Base-by-base conservation (phyloP, 2,888 invertebrate genomes). In the Gerris lacustris region DNA sequence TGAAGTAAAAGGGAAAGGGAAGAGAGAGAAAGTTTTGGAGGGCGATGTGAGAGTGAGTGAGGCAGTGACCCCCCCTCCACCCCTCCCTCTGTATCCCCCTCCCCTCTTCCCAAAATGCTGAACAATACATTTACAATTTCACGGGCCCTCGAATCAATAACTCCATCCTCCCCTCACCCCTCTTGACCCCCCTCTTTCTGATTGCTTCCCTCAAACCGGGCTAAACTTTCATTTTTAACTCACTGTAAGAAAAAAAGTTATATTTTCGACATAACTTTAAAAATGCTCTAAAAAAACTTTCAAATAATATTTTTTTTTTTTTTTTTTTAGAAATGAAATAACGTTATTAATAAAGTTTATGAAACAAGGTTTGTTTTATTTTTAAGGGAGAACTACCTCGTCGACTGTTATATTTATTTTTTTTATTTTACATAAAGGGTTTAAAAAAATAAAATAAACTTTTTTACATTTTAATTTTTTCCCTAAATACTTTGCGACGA, bases 41-140 rank as follows among this genome's bases (percentile, higher is more conserved):
- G 18, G 45, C 45, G 15, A 43, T 67, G 63, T 64, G 66, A 69
- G 69, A n/a, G 71, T 64, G 71, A 71, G 71, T 66, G 71, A 67
- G 71, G 64, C 68, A 69, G 73, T 15, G 69, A 67, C 67, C 62
- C 68, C 70, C 47, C 47, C 11, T 11, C 47, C 47, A 7, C 47
- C 47, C 47, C 70, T 73, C 75, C 72, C 74, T 74, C 75, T 75
- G 70, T 73, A 73, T 72, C 73, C 69, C 73, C 71, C 72, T 72
- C 71, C 71, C 11, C 47, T 11, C 11, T 47, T 11, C 11, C 47
- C 47, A 47, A 47, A 47, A 47, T 47, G 47, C 71, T 69, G 69
- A 72, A 73, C 73, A 73, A 73, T 73, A 73, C 73, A 73, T 73
- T 73, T 73, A 73, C 72, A 73, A 73, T 73, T 73, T 73, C 70